phyloP scores from a whole-genome alignment of 1,140 invertebrate species.

The Odontomachus brunneus region DNA sequence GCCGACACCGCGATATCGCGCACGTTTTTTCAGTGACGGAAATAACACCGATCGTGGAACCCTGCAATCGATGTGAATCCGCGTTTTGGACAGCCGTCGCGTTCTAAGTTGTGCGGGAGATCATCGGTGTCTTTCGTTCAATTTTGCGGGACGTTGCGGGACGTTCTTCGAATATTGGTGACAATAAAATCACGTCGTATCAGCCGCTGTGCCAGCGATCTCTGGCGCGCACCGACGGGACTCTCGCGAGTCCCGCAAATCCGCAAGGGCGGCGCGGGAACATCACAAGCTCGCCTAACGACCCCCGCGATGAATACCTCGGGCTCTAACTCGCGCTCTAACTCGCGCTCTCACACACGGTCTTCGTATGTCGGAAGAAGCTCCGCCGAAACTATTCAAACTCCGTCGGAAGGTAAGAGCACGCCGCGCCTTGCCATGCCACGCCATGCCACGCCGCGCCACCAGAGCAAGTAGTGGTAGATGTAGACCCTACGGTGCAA shows the following conservation, averaged over 20 bases:
- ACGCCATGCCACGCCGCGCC: neutral
- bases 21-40: neutral
- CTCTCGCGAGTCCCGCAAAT: neutral
- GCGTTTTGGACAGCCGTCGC: too few relatives aligned
- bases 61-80: too few relatives aligned
- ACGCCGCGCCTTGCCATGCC: neutral
- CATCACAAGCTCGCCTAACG: conserved; percentile 42
- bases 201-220: too few relatives aligned
- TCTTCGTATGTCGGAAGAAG: conserved; percentile 50
- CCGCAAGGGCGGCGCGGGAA: conserved; percentile 33
- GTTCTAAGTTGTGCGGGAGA: too few relatives aligned
- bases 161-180: too few relatives aligned
- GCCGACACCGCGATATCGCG: conserved; percentile 1
- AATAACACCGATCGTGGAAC: too few relatives aligned
- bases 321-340: conserved; percentile 20
- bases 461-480: conserved; percentile 38
- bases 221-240: too few relatives aligned
- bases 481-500: conserved; percentile 25
- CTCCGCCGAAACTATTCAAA: conserved; percentile 60
- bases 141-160: too few relatives aligned
- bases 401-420: conserved; percentile 36
- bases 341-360: conserved; percentile 25
- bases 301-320: conserved; percentile 26
- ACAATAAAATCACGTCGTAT: too few relatives aligned
- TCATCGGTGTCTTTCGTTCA: too few relatives aligned